A percentile compares a stretch with the other conserved stretches of the same genome.
Conservation (phyloP, 2,113 vertebrate genomes). For the Myodes glareolus region DNA sequence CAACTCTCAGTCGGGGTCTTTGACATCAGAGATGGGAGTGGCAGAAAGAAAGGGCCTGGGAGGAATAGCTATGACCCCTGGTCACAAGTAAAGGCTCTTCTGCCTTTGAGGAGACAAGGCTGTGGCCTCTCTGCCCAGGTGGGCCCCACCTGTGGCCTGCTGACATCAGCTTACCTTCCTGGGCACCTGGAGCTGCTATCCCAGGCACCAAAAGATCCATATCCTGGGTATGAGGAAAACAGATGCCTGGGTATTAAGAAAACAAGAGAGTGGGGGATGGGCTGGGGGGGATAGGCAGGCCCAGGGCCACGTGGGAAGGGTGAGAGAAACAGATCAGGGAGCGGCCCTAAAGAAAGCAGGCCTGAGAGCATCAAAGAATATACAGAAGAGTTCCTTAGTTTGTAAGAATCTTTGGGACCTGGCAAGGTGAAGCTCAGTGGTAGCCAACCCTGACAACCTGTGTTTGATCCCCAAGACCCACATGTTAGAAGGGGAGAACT, state of each 20-base stretch:
- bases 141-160: background rate
- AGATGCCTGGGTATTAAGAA: background rate
- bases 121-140: background rate
- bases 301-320: fast-evolving
- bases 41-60: background rate
- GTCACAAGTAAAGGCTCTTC: background rate
- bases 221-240: background rate
- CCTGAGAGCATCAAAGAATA: background rate
- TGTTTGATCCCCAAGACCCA: background rate
- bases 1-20: background rate
- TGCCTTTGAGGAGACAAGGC: background rate
- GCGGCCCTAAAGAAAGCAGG: background rate
- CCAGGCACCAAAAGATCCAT: background rate
- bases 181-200: background rate
- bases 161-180: background rate
- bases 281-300: fast-evolving
- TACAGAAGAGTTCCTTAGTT: background rate
- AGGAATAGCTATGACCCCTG: background rate
- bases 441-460: background rate
- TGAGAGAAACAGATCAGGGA: background rate
- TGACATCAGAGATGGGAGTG: background rate
- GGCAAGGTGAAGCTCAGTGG: background rate
- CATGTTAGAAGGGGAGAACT: background rate
- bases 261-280: background rate
- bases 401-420: background rate